Base-by-base conservation (phyloP, 2,888 invertebrate species). In the Harpalus rubripes region DNA sequence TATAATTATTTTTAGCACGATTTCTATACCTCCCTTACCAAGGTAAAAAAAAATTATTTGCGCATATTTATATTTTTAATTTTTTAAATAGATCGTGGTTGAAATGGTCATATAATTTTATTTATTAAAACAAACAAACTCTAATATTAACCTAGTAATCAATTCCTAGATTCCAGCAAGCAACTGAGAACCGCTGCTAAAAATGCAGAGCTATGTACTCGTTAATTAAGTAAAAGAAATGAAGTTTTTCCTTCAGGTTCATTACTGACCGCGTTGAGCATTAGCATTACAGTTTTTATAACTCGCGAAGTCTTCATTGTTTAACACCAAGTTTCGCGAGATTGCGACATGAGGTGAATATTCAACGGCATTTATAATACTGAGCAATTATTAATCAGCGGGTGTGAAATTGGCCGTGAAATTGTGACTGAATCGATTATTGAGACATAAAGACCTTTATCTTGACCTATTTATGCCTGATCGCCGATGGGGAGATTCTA, bases 401-500 rank as follows among this genome's bases (percentile, higher is more conserved):
- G 32, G 15, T 68, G 32, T 68, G 68, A 68, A 68, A 39, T 39
- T 68, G 68, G 22, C 32, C 68, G 68, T 68, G 22, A 32, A 39
- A 68, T 68, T 68, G 68, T 68, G 68, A 39, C n/a, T 10, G 12
- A 68, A 68, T 68, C n/a, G 39, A 68, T 15, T 68, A n/a, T 63
- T 63, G 63, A 63, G 22, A 26, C 63, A 26, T 68, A 32, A 32
- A 68, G 39, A 68, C 39, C 68, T 68, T 68, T 68, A 68, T 68
- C 68, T 68, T 68, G 68, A 68, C 68, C 68, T 68, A 68, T 68
- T 68, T 68, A 68, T 68, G 68, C 68, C 32, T 39, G 68, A 68
- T 68, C 12, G 22, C 63, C 18, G 26, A 26, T 26, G 22, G 22
- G 18, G 32, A 63, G 39, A 68, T 68, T 68, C 15, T 68, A 68